phyloP scores from a whole-genome alignment of 2,888 invertebrate genomes.

The Drosophila mimica region DNA sequence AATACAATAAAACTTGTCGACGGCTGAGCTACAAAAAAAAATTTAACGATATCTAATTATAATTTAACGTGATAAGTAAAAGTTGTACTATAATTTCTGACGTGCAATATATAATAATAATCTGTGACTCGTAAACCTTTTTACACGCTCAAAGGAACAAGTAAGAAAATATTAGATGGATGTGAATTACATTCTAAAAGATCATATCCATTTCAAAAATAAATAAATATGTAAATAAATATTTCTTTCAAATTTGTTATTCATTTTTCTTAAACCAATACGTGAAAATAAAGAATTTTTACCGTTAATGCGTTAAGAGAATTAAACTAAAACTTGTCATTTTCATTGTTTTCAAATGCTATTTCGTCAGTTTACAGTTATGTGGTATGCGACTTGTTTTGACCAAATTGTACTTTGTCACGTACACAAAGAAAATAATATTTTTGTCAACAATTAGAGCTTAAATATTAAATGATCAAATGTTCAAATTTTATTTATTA shows the following conservation, averaged over 20 bases:
- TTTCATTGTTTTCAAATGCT: not conserved
- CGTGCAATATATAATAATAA: conserved; percentile 38
- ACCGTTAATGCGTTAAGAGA: not conserved
- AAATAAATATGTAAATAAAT: not conserved
- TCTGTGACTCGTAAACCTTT: conserved; percentile 39
- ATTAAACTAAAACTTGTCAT: not conserved
- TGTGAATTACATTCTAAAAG: not conserved
- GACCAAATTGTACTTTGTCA: not conserved
- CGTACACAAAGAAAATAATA: not conserved
- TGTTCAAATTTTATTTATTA: not conserved
- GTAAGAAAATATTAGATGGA: conserved; percentile 16
- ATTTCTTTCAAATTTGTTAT: not conserved
- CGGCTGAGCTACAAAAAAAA: conserved; percentile 32
- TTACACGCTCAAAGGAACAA: not conserved
- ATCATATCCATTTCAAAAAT: not conserved
- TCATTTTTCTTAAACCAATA: not conserved
- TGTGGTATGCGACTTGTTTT: no score
- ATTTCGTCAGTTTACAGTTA: not conserved
- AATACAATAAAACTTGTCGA: conserved; percentile 19
- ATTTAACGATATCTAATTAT: conserved; percentile 22
- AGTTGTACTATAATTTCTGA: conserved; percentile 21
- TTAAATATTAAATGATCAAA: no score
- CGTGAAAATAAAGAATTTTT: not conserved
- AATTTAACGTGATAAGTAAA: conserved; percentile 44
- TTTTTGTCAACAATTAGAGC: not conserved